Evolutionary conservation across 2,797 vertebrate genomes (phyloP).

Genomic region (Loriculus beryllinus): DNA sequence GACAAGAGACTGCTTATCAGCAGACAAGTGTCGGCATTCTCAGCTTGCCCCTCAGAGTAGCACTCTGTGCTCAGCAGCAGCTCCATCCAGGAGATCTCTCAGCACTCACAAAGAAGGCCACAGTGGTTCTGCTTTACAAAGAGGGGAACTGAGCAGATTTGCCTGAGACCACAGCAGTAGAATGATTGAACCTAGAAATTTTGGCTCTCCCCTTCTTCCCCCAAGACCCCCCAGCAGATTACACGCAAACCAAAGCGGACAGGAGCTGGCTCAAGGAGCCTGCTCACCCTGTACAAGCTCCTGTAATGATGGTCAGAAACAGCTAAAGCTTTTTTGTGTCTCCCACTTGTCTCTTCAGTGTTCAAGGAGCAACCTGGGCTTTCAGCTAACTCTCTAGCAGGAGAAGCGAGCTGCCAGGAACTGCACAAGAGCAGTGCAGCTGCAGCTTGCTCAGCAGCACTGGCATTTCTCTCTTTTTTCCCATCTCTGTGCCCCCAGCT

Average conservation of each 20-base stretch:
- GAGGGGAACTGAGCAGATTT: not conserved
- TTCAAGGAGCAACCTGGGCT: not conserved
- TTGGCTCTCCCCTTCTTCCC: not conserved
- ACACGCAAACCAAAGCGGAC: not conserved
- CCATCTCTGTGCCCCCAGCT: not conserved
- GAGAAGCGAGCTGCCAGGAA: not conserved
- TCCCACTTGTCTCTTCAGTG: not conserved
- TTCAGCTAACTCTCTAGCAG: not conserved
- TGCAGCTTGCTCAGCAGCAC: not conserved
- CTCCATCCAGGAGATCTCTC: not conserved
- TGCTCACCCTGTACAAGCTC: fast-evolving
- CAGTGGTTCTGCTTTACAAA: not conserved
- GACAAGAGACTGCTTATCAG: not conserved
- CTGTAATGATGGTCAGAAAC: not conserved
- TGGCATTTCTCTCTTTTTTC: not conserved
- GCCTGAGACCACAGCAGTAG: not conserved
- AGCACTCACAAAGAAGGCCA: not conserved
- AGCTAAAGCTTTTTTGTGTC: not conserved
- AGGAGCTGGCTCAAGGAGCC: fast-evolving
- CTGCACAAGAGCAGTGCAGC: fast-evolving
- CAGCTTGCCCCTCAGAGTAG: not conserved
- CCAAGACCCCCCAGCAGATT: fast-evolving
- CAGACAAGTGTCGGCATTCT: fast-evolving
- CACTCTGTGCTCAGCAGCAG: not conserved
- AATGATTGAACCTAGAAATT: not conserved